Percentiles rank a stretch among this genome's conserved stretches.
phyloP scores from a whole-genome alignment of 2,888 invertebrate species.

The Reticulitermes lucifugus region DNA sequence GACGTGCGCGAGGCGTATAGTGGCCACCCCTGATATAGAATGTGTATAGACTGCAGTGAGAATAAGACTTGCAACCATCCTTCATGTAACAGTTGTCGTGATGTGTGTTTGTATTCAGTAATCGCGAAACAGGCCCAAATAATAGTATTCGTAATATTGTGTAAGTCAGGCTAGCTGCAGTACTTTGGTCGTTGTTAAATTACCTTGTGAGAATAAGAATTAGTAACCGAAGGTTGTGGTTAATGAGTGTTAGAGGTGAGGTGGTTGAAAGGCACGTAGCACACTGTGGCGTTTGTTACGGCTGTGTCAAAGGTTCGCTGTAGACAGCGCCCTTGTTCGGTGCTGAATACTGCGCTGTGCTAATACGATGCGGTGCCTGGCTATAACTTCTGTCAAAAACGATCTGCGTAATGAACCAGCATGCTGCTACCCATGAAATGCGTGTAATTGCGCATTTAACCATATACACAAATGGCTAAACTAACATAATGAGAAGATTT shows the following conservation, averaged over 20 bases:
- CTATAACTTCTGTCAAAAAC: too few relatives aligned
- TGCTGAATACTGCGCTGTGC: too few relatives aligned
- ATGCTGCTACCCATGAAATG: too few relatives aligned
- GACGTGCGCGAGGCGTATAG: too few relatives aligned
- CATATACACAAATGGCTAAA: too few relatives aligned
- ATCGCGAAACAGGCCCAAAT: background rate
- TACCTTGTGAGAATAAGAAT: background rate
- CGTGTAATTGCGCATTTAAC: too few relatives aligned
- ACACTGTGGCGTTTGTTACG: background rate
- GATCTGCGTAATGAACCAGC: too few relatives aligned
- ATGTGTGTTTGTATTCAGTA: background rate
- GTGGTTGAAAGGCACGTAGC: background rate
- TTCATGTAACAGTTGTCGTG: background rate
- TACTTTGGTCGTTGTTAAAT: background rate
- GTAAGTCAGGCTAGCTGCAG: background rate
- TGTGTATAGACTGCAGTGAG: too few relatives aligned
- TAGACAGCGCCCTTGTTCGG: background rate
- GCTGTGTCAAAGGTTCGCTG: background rate
- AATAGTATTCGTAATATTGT: background rate
- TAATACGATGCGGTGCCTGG: too few relatives aligned
- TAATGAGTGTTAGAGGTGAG: background rate
- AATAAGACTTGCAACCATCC: background rate
- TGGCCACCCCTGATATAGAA: too few relatives aligned
- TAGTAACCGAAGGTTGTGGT: background rate
- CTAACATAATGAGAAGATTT: too few relatives aligned